Evolutionary conservation across 1,140 invertebrate species (phyloP).

Genomic region (Brachionus calyciflorus): DNA sequence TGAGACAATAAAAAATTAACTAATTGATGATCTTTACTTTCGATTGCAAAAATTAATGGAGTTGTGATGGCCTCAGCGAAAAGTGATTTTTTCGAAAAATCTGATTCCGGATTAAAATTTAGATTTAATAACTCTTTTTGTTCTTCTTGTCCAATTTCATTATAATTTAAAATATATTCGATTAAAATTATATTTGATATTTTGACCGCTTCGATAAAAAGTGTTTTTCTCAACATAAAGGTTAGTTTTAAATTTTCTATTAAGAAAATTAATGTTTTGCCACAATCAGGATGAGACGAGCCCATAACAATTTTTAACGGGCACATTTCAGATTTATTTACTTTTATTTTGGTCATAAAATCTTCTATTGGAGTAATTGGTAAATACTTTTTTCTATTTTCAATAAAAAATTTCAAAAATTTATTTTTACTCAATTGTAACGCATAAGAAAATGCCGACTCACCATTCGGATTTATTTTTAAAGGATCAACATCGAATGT

Average conservation of each 20-base stretch:
- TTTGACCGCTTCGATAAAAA: conserved; percentile 14
- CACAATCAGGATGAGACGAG: conserved; percentile 27
- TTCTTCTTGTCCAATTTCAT: not conserved
- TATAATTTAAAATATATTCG: conserved; percentile 6
- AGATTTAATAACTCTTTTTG: conserved; percentile 21
- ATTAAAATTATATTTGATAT: conserved; percentile 16
- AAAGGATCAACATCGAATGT: not conserved
- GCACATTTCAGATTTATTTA: not conserved
- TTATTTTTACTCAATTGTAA: conserved; percentile 1
- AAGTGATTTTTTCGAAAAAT: conserved; percentile 9
- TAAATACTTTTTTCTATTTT: conserved; percentile 17
- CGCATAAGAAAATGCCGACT: conserved; percentile 21
- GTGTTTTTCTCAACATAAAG: not conserved
- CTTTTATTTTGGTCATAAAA: not conserved
- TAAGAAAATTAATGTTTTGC: conserved; percentile 5
- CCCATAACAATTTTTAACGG: not conserved
- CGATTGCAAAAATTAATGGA: conserved; percentile 9
- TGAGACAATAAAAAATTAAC: conserved; percentile 3
- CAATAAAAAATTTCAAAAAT: conserved; percentile 15
- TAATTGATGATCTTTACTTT: conserved; percentile 30
- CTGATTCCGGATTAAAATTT: conserved; percentile 33
- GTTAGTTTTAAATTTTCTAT: not conserved
- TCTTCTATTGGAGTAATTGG: conserved; percentile 14
- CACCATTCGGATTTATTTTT: not conserved
- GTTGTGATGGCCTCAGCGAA: conserved; percentile 6